Conservation (phyloP, 2,797 vertebrate genomes). For the Sebastes minor region DNA sequence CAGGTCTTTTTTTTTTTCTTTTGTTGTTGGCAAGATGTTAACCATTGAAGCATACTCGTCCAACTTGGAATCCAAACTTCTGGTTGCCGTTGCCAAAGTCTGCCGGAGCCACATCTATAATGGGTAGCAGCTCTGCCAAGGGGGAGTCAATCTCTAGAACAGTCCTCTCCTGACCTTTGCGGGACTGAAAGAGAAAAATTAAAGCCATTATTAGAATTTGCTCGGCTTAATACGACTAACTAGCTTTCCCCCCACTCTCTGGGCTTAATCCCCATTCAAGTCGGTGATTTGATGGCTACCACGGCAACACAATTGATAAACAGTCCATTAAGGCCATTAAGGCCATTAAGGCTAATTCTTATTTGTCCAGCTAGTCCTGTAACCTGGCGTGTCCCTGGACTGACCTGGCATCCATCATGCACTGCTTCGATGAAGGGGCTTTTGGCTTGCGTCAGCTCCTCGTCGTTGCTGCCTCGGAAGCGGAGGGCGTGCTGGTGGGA, state of each 20-base stretch:
- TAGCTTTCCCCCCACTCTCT: not conserved
- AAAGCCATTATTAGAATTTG: slow-evolving; percentile 40
- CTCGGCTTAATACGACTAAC: slow-evolving; percentile 10
- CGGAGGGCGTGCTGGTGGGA: slow-evolving; percentile 83
- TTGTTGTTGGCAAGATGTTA: slow-evolving; percentile 68
- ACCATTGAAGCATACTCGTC: slow-evolving; percentile 90
- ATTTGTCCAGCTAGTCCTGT: not conserved
- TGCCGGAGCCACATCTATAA: slow-evolving; percentile 84
- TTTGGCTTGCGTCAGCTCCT: slow-evolving; percentile 87
- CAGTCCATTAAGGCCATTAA: too few relatives aligned
- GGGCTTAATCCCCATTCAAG: slow-evolving; percentile 5
- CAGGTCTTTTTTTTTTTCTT: slow-evolving; percentile 28
- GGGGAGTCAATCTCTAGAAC: slow-evolving; percentile 86
- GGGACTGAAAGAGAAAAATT: slow-evolving; percentile 75
- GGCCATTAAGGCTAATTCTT: slow-evolving; percentile 30
- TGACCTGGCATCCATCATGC: slow-evolving; percentile 91
- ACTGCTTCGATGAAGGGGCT: slow-evolving; percentile 80
- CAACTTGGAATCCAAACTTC: slow-evolving; percentile 94
- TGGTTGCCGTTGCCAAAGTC: slow-evolving; percentile 90
- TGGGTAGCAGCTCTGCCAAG: slow-evolving; percentile 86
- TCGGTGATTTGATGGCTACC: slow-evolving; percentile 23
- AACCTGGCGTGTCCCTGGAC: slow-evolving; percentile 22
- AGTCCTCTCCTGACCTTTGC: slow-evolving; percentile 87
- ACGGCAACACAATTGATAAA: slow-evolving; percentile 30
- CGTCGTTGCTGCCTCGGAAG: slow-evolving; percentile 85